Base-by-base conservation (phyloP, 2,113 vertebrate species). In the Glaucomys volans region DNA sequence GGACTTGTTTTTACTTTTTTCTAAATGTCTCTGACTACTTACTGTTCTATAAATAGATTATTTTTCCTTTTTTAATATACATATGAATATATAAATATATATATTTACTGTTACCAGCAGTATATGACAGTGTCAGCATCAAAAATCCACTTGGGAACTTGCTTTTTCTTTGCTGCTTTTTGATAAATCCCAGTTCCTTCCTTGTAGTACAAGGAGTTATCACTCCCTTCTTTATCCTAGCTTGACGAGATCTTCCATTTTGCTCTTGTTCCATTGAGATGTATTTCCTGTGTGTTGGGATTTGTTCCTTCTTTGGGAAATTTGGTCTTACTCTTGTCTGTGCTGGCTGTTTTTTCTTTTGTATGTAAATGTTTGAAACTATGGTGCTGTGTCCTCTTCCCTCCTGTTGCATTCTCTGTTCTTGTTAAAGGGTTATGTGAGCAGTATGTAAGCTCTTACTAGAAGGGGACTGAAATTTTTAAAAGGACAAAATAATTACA, bases 1-100 rank as follows among this genome's bases (percentile, higher is more conserved):
- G 98, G 97, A 98, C 98, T 98, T 98, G 98, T 99, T 99, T 99
- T 99, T 99, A 99, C 98, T 99, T 99, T 99, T 99, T 99, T 99
- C 98, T 99, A 99, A 98, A 98, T 99, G 98, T 99, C 98, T 98
- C 98, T 98, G 98, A 99, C 98, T 99, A 99, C 98, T 99, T 98
- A 98, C 98, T 99, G 98, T 99, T 99, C 98, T 98, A 99, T 98
- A 98, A 98, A 98, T 98, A 99, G 98, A 99, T 98, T 99, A 99
- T 99, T 99, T 99, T 99, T 99, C 98, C 98, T 99, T 99, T 98
- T 98, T 98, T 98, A 96, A 97, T 97, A 98, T 97, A 91, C 96
- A 97, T 96, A 97, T 95, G 71, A 81, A 96, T 96, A 97, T 96
- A 97, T 92, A 96, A 76, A 96, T 98, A 66, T 98, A 98, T 98